phyloP scores from a whole-genome alignment of 2,797 vertebrate genomes.

The Lerista edwardsae region DNA sequence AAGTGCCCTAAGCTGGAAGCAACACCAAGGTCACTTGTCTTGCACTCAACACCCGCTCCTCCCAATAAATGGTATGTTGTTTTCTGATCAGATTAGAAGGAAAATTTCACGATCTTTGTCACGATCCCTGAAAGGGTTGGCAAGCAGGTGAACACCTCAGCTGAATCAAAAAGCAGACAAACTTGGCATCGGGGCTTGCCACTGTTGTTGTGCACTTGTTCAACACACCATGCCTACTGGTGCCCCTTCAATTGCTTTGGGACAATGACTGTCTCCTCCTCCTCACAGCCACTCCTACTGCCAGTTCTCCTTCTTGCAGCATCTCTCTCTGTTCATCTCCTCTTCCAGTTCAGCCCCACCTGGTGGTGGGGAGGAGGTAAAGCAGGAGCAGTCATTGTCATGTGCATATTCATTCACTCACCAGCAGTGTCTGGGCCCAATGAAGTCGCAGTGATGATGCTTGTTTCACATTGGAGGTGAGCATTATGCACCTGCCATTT shows the following conservation, averaged over 20 bases:
- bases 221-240: neutral
- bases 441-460: too few relatives aligned
- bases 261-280: neutral
- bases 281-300: neutral
- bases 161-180: neutral
- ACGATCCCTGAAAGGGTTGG: neutral
- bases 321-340: neutral
- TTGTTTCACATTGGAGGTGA: too few relatives aligned
- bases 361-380: too few relatives aligned
- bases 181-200: too few relatives aligned
- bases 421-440: neutral
- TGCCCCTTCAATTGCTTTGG: neutral
- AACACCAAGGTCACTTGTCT: constrained; percentile 76
- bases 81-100: constrained; percentile 68
- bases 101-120: too few relatives aligned
- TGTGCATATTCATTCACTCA: too few relatives aligned
- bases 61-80: constrained; percentile 65
- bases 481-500: too few relatives aligned
- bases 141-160: neutral
- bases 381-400: neutral
- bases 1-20: constrained; percentile 70
- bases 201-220: neutral
- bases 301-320: neutral
- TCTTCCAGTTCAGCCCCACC: neutral
- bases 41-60: constrained; percentile 60